Conservation (phyloP, 2,888 invertebrate genomes). For the Operophtera brumata region DNA sequence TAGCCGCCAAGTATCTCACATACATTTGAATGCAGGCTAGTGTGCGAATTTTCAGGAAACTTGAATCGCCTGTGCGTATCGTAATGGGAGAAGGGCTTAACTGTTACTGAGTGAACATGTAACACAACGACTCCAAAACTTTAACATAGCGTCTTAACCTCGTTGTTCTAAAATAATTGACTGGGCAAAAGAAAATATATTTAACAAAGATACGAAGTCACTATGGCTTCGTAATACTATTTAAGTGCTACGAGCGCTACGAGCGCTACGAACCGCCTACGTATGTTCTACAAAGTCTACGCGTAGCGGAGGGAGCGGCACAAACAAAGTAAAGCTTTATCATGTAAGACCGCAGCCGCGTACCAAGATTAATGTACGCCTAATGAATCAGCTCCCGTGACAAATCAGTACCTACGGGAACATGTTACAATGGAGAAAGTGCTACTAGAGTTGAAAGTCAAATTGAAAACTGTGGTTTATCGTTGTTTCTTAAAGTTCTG, state of each 20-base stretch:
- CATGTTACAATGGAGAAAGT: constrained; percentile 35
- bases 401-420: constrained; percentile 67
- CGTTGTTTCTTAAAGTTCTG: background rate
- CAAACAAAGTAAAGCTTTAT: constrained; percentile 57
- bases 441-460: constrained; percentile 23
- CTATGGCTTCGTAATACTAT: constrained; percentile 11
- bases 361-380: constrained; percentile 65
- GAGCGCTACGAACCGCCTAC: constrained; percentile 17
- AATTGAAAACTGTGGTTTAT: constrained; percentile 10
- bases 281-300: constrained; percentile 12
- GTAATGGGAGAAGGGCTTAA: too few species aligned
- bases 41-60: too few species aligned
- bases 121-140: too few species aligned
- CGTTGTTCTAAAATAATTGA: background rate
- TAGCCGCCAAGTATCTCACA: too few species aligned
- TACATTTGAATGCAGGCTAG: too few species aligned
- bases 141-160: too few species aligned
- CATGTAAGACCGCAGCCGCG: constrained; percentile 49
- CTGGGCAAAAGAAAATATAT: background rate
- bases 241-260: constrained; percentile 18
- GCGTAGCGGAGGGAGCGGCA: constrained; percentile 27
- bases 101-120: too few species aligned
- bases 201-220: background rate
- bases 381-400: constrained; percentile 73
- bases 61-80: too few species aligned